A percentile compares a stretch with the other conserved stretches of the same genome.
phyloP scores from a whole-genome alignment of 2,888 invertebrate species.

The Melanostoma mellinum region DNA sequence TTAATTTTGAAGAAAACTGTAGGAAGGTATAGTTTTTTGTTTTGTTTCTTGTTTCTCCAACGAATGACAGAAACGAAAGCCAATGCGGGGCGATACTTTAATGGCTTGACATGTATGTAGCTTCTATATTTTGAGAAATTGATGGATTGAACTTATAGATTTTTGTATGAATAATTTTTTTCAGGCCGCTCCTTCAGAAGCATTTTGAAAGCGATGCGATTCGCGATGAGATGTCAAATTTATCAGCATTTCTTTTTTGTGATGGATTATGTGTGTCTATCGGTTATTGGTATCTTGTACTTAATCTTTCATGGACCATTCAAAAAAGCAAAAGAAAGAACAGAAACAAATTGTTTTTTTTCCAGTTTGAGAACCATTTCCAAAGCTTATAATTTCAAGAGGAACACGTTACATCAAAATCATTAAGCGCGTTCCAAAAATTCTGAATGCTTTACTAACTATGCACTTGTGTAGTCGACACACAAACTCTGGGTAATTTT shows the following conservation, averaged over 20 bases:
- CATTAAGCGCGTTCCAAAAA: too few relatives aligned
- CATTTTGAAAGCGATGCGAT: slow-evolving; percentile 9
- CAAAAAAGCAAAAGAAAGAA: too few relatives aligned
- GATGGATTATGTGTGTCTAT: not conserved
- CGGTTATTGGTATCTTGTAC: too few relatives aligned
- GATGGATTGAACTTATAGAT: slow-evolving; percentile 39
- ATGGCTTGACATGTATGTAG: slow-evolving; percentile 25
- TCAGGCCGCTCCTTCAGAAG: slow-evolving; percentile 56
- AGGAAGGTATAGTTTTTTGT: slow-evolving; percentile 19
- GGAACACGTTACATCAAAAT: too few relatives aligned
- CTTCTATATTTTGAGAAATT: slow-evolving; percentile 55
- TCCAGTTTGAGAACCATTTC: too few relatives aligned
- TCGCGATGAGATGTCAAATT: slow-evolving; percentile 10
- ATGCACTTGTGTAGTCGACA: too few relatives aligned
- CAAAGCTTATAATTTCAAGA: too few relatives aligned
- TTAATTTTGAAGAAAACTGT: slow-evolving; percentile 44
- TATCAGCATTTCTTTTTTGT: not conserved
- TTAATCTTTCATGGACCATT: too few relatives aligned
- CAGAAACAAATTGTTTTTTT: too few relatives aligned
- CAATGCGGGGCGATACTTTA: slow-evolving; percentile 26
- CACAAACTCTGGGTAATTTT: too few relatives aligned
- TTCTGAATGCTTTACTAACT: too few relatives aligned
- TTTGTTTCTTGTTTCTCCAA: not conserved
- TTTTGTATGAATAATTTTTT: slow-evolving; percentile 6
- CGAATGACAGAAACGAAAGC: slow-evolving; percentile 32